These are phyloP conservation scores for Thymelicus lineola DNA, from an alignment of 2,888 invertebrate species.

Conservation along the genomic window DNA sequence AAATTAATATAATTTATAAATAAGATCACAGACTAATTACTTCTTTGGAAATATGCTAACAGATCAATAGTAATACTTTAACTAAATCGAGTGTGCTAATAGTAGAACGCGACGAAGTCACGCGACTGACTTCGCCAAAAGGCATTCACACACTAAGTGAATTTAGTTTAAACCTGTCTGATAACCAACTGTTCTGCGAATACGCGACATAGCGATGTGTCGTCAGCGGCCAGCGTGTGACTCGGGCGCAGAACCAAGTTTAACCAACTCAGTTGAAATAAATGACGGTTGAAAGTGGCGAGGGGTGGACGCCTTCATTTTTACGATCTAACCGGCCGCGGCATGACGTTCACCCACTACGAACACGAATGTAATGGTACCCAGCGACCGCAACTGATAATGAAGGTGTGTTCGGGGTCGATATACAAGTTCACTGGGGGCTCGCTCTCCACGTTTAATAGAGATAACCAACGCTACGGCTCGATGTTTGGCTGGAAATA, in stretches of 20 bases:
- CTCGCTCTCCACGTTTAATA: slow-evolving; percentile 59
- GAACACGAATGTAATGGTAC: slow-evolving; percentile 32
- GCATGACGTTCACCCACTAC: slow-evolving; percentile 11
- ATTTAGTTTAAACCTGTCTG: slow-evolving; percentile 36
- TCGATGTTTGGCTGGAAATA: neutral
- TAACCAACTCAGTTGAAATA: slow-evolving; percentile 42
- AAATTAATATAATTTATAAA: slow-evolving; percentile 54
- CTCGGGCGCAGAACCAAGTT: slow-evolving; percentile 47
- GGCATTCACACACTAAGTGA: slow-evolving; percentile 65
- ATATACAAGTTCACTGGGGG: slow-evolving; percentile 69
- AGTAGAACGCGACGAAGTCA: slow-evolving; percentile 49
- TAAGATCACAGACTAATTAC: slow-evolving; percentile 72
- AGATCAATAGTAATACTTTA: slow-evolving; percentile 67
- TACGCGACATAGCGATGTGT: slow-evolving; percentile 49
- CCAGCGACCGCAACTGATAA: slow-evolving; percentile 60
- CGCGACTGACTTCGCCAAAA: slow-evolving; percentile 57
- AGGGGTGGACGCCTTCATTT: slow-evolving; percentile 20
- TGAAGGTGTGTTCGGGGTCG: slow-evolving; percentile 55
- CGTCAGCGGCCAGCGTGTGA: slow-evolving; percentile 51
- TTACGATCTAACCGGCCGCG: slow-evolving; percentile 29
- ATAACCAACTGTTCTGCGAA: slow-evolving; percentile 36
- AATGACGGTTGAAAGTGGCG: slow-evolving; percentile 57
- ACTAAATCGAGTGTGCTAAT: slow-evolving; percentile 61
- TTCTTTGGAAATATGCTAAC: slow-evolving; percentile 71
- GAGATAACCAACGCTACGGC: slow-evolving; percentile 38